Conservation (phyloP, 2,888 invertebrate genomes). For the Acanthosepion pharaonis region DNA sequence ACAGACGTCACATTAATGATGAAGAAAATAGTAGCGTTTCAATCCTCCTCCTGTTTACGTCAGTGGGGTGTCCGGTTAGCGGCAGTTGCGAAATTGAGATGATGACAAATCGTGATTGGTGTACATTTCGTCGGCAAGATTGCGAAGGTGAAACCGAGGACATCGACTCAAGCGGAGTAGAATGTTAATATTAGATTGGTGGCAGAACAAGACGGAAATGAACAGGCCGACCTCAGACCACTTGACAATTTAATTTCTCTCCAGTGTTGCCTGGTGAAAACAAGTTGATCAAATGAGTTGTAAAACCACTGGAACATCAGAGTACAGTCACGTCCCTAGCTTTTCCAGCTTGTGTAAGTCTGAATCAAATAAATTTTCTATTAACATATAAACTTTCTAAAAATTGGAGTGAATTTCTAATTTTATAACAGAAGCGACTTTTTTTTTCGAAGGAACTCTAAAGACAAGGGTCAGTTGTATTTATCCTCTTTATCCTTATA, state of each 20-base stretch:
- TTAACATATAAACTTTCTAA: no score
- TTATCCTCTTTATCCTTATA: no score
- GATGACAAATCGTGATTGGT: conserved; percentile 18
- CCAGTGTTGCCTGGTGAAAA: not conserved
- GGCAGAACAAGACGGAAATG: not conserved
- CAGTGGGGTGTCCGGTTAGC: not conserved
- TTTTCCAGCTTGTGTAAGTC: no score
- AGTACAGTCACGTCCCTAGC: no score
- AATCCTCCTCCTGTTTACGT: not conserved
- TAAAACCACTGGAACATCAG: no score
- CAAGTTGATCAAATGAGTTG: no score
- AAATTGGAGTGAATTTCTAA: no score
- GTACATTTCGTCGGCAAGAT: not conserved
- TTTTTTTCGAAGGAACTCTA: no score
- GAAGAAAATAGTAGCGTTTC: not conserved
- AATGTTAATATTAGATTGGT: not conserved
- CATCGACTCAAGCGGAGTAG: not conserved
- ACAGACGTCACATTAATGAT: not conserved
- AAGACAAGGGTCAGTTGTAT: no score
- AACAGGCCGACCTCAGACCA: not conserved
- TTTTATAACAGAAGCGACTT: no score
- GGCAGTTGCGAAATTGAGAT: not conserved
- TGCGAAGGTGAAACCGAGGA: conserved; percentile 12
- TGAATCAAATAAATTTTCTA: no score
- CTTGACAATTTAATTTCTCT: not conserved